A percentile compares a stretch with the other conserved stretches of the same genome.
Conservation (phyloP, 2,888 invertebrate species). For the Trichopria drosophilae region DNA sequence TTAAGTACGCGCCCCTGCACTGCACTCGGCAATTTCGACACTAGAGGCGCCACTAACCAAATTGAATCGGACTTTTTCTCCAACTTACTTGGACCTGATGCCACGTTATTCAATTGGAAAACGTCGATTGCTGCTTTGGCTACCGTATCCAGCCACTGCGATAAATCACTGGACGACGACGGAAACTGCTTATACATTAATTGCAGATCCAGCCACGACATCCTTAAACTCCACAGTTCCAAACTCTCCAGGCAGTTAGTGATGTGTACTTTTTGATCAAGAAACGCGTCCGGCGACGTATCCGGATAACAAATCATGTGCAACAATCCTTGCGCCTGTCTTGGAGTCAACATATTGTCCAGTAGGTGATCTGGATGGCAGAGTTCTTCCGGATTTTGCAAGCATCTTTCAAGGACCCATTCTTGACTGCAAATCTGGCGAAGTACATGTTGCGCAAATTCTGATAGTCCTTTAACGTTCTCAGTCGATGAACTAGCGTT, state of each 20-base stretch:
- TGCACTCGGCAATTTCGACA: slow-evolving; percentile 86
- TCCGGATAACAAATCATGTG: slow-evolving; percentile 97
- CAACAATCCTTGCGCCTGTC: slow-evolving; percentile 70
- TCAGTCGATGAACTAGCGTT: slow-evolving; percentile 53
- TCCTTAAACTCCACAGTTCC: slow-evolving; percentile 95
- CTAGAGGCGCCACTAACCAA: slow-evolving; percentile 95
- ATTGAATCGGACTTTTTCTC: slow-evolving; percentile 69
- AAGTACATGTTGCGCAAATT: slow-evolving; percentile 88
- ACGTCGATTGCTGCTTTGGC: slow-evolving; percentile 94
- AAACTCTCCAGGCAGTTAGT: slow-evolving; percentile 85
- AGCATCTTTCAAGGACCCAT: slow-evolving; percentile 93
- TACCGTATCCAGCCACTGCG: slow-evolving; percentile 89
- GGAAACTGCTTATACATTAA: slow-evolving; percentile 91
- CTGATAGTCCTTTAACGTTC: slow-evolving; percentile 66
- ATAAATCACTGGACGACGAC: slow-evolving; percentile 73
- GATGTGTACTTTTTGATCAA: slow-evolving; percentile 89
- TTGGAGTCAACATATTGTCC: slow-evolving; percentile 84
- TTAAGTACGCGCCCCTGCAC: slow-evolving; percentile 92
- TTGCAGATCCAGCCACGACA: slow-evolving; percentile 94
- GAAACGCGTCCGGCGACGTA: slow-evolving; percentile 73
- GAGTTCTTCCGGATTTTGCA: slow-evolving; percentile 89
- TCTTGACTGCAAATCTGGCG: slow-evolving; percentile 95
- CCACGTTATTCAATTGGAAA: slow-evolving; percentile 74
- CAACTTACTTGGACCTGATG: slow-evolving; percentile 58
- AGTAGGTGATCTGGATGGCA: slow-evolving; percentile 86